Conservation (phyloP, 2,113 vertebrate species). For the Scalopus aquaticus region DNA sequence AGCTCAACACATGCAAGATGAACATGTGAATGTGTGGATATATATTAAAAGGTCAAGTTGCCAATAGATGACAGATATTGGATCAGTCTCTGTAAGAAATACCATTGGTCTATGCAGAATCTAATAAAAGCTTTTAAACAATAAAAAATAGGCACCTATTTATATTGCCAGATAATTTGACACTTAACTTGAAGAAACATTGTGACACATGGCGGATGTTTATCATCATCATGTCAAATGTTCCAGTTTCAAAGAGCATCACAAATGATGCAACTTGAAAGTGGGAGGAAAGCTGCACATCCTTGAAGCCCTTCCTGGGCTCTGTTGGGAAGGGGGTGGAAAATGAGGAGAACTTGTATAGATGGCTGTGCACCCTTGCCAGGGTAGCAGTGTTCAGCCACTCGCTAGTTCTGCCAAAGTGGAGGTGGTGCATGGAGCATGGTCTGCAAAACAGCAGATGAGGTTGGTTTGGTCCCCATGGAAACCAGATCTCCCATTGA, state of each 20-base stretch:
- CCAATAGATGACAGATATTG: background rate
- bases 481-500: conserved; percentile 75
- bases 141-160: conserved; percentile 63
- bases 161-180: conserved; percentile 64
- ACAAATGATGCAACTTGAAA: conserved; percentile 71
- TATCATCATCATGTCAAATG: conserved; percentile 79
- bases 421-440: conserved; percentile 69
- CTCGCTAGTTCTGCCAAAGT: conserved; percentile 73
- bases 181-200: conserved; percentile 75
- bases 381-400: conserved; percentile 42
- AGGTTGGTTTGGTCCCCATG: conserved; percentile 79
- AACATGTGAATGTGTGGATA: background rate
- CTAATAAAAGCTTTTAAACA: conserved; percentile 35
- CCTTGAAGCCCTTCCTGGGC: conserved; percentile 70
- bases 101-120: background rate
- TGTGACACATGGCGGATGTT: conserved; percentile 84
- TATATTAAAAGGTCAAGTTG: background rate
- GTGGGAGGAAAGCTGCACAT: conserved; percentile 81
- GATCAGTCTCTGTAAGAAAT: background rate
- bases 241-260: conserved; percentile 74
- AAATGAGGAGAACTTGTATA: conserved; percentile 63
- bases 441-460: conserved; percentile 82
- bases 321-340: conserved; percentile 64
- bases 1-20: background rate
- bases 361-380: conserved; percentile 67